Evolutionary conservation across 2,888 invertebrate genomes (phyloP), one percentile per base, ranked within the genome.

Genomic region (Coleophora flavipennella): DNA sequence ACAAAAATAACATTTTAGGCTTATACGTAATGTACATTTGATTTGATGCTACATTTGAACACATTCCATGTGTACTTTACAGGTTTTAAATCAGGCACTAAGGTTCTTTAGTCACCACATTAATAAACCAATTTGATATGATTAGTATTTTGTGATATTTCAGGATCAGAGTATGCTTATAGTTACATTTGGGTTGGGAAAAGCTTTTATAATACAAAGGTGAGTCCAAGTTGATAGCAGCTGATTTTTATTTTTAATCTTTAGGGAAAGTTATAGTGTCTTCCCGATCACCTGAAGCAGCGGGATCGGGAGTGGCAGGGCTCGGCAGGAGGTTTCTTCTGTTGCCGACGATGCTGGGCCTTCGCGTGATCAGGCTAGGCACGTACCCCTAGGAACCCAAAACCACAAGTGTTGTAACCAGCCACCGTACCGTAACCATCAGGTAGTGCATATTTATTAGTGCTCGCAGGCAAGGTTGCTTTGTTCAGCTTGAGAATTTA

Each of bases 311-410:
- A 31, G 61, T 20, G 6, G 20, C 20, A 20, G 20, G 20, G 6
- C 20, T 48, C 36, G 50, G n/a, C n/a, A n/a, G 45, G 10, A 50
- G 13, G 13, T 14, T 28, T 41, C 20, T 44, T 44, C 37, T 14
- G 14, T 41, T 39, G 44, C 32, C 43, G 43, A 48, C 48, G n/a
- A n/a, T n/a, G n/a, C n/a, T n/a, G 38, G 44, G 43, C 39, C 42
- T 41, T 46, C 45, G 50, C 45, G 51, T 46, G 20, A 49, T 43
- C 48, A 44, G 53, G 45, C 52, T 56, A 46, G 56, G 53, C 50
- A 62, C 54, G 61, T 59, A 62, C 35, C 63, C 72, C 73, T 73
- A 68, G 51, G 61, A 53, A 55, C 55, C 59, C 45, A 62, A 55
- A 49, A 56, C 50, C 51, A 50, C 41, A 50, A 44, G 46, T 57